A percentile compares a stretch with the other conserved stretches of the same genome.
Evolutionary conservation across 2,113 vertebrate genomes (phyloP).

Genomic region (Anoura caudifer): DNA sequence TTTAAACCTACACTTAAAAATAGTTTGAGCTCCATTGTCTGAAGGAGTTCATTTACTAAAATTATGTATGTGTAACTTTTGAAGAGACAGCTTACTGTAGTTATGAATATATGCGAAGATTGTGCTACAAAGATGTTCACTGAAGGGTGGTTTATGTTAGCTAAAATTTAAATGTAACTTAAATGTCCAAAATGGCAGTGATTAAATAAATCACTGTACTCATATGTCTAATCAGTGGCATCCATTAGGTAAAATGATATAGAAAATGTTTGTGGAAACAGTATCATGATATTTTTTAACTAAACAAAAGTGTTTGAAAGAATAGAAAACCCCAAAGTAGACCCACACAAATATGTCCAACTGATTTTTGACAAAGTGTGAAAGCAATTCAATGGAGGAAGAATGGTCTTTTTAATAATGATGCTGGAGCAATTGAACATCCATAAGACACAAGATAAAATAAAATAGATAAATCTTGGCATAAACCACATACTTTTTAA

Average conservation of each 20-base stretch:
- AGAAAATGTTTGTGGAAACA: neutral
- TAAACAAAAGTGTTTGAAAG: neutral
- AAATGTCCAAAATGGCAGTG: neutral
- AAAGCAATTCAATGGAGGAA: neutral
- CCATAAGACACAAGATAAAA: neutral
- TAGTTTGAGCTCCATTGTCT: neutral
- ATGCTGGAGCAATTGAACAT: neutral
- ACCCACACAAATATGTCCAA: neutral
- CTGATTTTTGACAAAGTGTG: neutral
- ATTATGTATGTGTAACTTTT: neutral
- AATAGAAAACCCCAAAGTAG: neutral
- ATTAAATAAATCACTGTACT: neutral
- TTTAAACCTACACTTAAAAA: neutral
- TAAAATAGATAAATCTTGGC: conserved; percentile 8
- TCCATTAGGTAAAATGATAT: neutral
- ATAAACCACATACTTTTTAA: neutral
- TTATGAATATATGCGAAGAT: neutral
- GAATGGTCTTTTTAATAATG: neutral
- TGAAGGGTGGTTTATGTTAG: neutral
- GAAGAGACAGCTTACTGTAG: neutral
- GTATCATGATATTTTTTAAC: neutral
- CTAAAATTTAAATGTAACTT: neutral
- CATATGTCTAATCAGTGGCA: neutral
- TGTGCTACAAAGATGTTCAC: neutral
- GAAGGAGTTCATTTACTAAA: conserved; percentile 17